Evolutionary conservation across 2,888 invertebrate genomes (phyloP).

Genomic region (Bhutanitis thaidina): DNA sequence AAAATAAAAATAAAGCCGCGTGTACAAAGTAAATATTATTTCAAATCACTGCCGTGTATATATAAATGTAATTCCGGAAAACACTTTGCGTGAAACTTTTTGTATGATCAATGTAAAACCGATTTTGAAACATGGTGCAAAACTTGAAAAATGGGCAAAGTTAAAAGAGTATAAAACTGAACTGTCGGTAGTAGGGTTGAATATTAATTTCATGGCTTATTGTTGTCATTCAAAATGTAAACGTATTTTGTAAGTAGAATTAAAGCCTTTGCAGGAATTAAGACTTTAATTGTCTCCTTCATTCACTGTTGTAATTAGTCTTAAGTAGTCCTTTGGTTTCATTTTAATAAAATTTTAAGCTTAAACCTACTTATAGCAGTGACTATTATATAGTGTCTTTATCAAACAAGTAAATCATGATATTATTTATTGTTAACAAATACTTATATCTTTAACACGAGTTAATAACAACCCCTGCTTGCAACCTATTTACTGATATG

Average conservation of each 20-base stretch:
- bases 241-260: conserved; percentile 4
- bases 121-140: conserved; percentile 50
- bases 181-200: conserved; percentile 52
- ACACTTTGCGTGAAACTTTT: not conserved
- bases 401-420: no score
- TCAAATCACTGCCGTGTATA: no score
- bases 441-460: no score
- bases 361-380: no score
- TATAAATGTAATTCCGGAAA: no score
- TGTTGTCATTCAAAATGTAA: conserved; percentile 35
- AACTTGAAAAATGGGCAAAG: conserved; percentile 64
- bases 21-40: no score
- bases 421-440: no score
- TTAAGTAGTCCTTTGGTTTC: not conserved
- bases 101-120: not conserved
- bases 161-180: conserved; percentile 66
- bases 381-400: no score
- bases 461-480: no score
- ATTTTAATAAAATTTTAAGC: no score
- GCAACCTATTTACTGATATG: no score
- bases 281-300: not conserved
- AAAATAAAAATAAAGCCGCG: no score
- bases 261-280: not conserved
- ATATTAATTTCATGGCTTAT: conserved; percentile 58
- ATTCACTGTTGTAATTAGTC: conserved; percentile 1